Percentiles rank a stretch among this genome's conserved stretches.
These are phyloP conservation scores for Leistus spinibarbis DNA, from an alignment of 2,888 invertebrate genomes.

Conservation along the genomic window DNA sequence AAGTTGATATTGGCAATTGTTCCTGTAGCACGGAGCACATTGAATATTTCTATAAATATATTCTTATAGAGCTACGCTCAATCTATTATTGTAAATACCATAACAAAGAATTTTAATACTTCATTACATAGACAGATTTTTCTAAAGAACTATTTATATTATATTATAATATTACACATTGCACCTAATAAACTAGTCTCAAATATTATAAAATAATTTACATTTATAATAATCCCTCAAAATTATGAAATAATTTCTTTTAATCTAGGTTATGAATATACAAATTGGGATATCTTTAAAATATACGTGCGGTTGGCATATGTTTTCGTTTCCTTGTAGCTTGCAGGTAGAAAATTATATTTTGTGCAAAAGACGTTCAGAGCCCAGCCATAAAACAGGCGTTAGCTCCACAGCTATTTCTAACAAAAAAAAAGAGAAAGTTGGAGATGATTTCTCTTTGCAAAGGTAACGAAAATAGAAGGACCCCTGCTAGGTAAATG, in stretches of 20 bases:
- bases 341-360: not conserved
- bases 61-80: constrained; percentile 16
- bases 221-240: no score
- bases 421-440: constrained; percentile 1
- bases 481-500: not conserved
- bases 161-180: no score
- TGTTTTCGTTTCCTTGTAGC: not conserved
- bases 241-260: no score
- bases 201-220: no score
- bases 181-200: no score
- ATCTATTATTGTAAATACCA: constrained; percentile 32
- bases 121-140: constrained; percentile 12
- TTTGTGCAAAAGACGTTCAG: constrained; percentile 11
- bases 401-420: not conserved
- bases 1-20: constrained; percentile 22
- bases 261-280: no score
- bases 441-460: not conserved
- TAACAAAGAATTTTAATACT: constrained; percentile 10
- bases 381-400: not conserved
- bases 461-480: not conserved
- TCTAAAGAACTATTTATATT: not conserved
- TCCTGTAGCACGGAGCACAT: constrained; percentile 1
- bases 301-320: not conserved
- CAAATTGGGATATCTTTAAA: constrained; percentile 1
- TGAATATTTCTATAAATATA: constrained; percentile 19